These are phyloP conservation scores for Epinotia brunnichana DNA, from an alignment of 2,888 invertebrate species.

Conservation along the genomic window DNA sequence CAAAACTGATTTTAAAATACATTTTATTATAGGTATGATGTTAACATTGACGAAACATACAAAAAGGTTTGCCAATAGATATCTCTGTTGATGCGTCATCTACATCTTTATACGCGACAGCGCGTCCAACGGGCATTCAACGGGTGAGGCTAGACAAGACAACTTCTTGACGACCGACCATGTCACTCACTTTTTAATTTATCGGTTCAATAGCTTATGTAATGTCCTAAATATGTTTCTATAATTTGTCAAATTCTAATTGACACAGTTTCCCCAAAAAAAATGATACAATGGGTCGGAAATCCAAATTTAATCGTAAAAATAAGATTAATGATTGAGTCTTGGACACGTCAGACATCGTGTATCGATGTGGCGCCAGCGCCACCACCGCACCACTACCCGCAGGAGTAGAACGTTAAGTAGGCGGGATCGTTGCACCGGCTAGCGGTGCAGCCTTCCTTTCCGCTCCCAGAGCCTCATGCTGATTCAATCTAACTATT, in stretches of 20 bases:
- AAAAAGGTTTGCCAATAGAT: slow-evolving; percentile 58
- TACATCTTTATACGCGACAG: slow-evolving; percentile 53
- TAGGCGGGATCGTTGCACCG: slow-evolving; percentile 65
- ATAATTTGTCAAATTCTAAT: slow-evolving; percentile 42
- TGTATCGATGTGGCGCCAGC: slow-evolving; percentile 45
- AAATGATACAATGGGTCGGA: not conserved
- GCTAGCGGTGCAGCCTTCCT: slow-evolving; percentile 63
- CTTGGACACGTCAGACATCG: slow-evolving; percentile 17
- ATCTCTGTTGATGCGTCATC: slow-evolving; percentile 75
- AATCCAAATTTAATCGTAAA: slow-evolving; percentile 14
- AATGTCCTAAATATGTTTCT: slow-evolving; percentile 49
- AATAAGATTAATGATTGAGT: slow-evolving; percentile 25
- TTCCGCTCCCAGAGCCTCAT: slow-evolving; percentile 52
- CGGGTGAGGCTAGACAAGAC: slow-evolving; percentile 47
- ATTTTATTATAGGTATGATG: slow-evolving; percentile 30
- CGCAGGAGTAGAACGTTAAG: slow-evolving; percentile 55
- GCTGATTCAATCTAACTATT: slow-evolving; percentile 31
- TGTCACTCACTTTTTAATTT: slow-evolving; percentile 61
- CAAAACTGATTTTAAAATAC: slow-evolving; percentile 24
- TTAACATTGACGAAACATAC: slow-evolving; percentile 39
- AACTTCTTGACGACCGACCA: slow-evolving; percentile 61
- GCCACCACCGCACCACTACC: slow-evolving; percentile 51
- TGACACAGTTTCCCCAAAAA: slow-evolving; percentile 18
- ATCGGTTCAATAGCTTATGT: slow-evolving; percentile 51
- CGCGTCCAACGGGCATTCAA: slow-evolving; percentile 56